Evolutionary conservation across 2,888 invertebrate species (phyloP).

Genomic region (Eurois occulta): DNA sequence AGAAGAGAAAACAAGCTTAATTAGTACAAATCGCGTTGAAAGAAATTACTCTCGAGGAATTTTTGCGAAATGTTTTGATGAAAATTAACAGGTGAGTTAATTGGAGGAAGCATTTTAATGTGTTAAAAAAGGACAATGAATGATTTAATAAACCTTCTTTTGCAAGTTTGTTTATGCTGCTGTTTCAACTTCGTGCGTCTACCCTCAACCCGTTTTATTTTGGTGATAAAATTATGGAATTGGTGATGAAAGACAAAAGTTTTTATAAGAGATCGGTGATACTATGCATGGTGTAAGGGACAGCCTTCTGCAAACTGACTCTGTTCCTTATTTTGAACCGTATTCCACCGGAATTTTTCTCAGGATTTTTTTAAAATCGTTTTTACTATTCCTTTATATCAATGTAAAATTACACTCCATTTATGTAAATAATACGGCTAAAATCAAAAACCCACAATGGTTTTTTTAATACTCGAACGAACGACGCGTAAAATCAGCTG

Average conservation of each 20-base stretch:
- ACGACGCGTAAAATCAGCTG: too few species aligned
- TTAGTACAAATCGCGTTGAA: constrained; percentile 73
- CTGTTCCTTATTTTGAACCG: too few species aligned
- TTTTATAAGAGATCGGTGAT: neutral
- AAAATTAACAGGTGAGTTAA: constrained; percentile 44
- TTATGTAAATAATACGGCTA: too few species aligned
- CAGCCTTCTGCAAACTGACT: too few species aligned
- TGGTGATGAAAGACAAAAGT: neutral
- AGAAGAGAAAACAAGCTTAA: constrained; percentile 79
- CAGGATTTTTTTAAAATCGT: too few species aligned
- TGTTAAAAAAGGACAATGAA: constrained; percentile 34
- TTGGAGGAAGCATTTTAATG: constrained; percentile 19
- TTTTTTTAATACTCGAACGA: too few species aligned
- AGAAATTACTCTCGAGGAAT: constrained; percentile 58
- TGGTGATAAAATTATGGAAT: neutral
- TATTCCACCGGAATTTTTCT: too few species aligned
- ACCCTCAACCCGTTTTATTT: neutral
- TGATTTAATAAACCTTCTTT: constrained; percentile 16
- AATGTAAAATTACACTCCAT: too few species aligned
- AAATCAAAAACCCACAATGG: too few species aligned
- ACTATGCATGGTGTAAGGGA: neutral
- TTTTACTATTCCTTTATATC: too few species aligned
- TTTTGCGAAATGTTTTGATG: constrained; percentile 59
- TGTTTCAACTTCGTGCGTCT: neutral
- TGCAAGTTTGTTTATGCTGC: constrained; percentile 2